Percentiles rank a stretch among this genome's conserved stretches.
These are phyloP conservation scores for Drosophila fuyamai DNA, from an alignment of 1,140 invertebrate species.

Conservation along the genomic window DNA sequence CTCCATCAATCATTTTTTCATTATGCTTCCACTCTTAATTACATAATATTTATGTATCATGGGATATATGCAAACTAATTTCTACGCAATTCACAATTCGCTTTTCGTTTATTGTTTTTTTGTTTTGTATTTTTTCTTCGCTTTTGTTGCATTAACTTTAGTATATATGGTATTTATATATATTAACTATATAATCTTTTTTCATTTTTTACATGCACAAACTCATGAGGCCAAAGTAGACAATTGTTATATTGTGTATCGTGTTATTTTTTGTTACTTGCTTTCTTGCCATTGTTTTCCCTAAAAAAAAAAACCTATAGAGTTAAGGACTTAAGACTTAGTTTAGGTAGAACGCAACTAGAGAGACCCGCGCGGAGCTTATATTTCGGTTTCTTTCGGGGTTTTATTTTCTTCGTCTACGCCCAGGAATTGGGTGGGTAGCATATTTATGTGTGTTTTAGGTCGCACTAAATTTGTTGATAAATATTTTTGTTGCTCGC, in stretches of 20 bases:
- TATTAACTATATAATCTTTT: conserved; percentile 54
- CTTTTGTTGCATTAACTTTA: conserved; percentile 39
- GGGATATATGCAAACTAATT: conserved; percentile 46
- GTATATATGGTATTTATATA: conserved; percentile 37
- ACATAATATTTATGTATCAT: conserved; percentile 15
- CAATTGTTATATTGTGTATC: conserved; percentile 26
- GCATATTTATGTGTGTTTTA: conserved; percentile 32
- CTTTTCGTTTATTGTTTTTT: conserved; percentile 54
- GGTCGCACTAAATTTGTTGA: conserved; percentile 37
- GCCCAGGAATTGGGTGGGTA: conserved; percentile 4
- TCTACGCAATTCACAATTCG: conserved; percentile 68
- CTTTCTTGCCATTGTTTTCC: conserved; percentile 19
- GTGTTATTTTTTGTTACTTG: conserved; percentile 26
- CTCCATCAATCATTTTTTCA: neutral
- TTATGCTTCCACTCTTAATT: conserved; percentile 18
- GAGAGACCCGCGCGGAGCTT: conserved; percentile 26
- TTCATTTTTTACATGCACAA: conserved; percentile 78
- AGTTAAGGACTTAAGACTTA: conserved; percentile 41
- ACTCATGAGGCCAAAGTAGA: conserved; percentile 74
- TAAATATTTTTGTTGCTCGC: conserved; percentile 12
- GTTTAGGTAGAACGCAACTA: conserved; percentile 42
- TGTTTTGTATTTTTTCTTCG: neutral
- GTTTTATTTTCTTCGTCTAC: neutral
- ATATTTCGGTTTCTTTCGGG: conserved; percentile 6
- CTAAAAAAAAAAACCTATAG: conserved; percentile 39